These are phyloP conservation scores for Apostichopus parvimensis DNA, from an alignment of 35 echinoderm and acorn worm species.

Conservation along the genomic window DNA sequence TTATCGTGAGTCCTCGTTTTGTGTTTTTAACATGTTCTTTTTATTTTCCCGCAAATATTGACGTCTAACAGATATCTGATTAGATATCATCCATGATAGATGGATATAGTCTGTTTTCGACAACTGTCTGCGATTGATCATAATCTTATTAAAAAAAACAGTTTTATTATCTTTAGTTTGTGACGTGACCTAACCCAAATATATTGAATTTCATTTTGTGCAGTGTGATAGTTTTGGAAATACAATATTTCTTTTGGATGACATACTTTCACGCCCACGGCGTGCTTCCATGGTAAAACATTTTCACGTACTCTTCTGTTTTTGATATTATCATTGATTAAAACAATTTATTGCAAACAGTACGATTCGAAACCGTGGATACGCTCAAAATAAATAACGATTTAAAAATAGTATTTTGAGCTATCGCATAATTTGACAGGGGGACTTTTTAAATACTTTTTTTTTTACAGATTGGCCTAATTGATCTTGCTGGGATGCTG, in stretches of 20 bases:
- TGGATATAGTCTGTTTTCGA: not conserved
- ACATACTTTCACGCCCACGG: not conserved
- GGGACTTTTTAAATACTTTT: no score
- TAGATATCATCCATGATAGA: not conserved
- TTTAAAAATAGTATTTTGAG: no score
- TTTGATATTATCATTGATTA: no score
- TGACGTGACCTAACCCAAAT: not conserved
- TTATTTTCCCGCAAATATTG: not conserved
- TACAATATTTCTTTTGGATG: not conserved
- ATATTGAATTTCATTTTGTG: not conserved
- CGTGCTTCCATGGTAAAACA: not conserved
- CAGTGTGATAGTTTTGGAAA: not conserved
- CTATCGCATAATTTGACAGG: no score
- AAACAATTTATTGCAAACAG: no score
- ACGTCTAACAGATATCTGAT: not conserved
- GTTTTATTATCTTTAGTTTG: not conserved
- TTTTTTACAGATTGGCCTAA: not conserved
- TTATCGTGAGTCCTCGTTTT: constrained; percentile 6
- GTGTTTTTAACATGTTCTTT: constrained; percentile 2
- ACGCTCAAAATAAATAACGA: no score
- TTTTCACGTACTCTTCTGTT: not conserved
- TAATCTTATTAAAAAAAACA: not conserved
- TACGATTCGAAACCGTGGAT: no score
- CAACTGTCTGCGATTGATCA: not conserved
- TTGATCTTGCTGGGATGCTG: not conserved